These are phyloP conservation scores for Alcedo atthis DNA, from an alignment of 2,797 vertebrate species.

Conservation along the genomic window DNA sequence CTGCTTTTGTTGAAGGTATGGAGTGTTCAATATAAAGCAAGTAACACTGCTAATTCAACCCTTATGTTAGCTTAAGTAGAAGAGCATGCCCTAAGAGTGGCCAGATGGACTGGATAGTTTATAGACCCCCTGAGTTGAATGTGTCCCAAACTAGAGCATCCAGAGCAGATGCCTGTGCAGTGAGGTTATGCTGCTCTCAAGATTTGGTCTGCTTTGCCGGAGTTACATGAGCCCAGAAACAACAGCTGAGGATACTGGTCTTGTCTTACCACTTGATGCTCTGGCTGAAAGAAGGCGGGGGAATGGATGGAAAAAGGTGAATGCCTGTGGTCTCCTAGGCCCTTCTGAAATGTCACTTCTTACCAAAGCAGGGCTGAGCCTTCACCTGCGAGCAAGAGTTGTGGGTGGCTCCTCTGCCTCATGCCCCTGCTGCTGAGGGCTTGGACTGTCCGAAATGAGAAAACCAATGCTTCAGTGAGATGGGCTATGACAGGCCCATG, in stretches of 20 bases:
- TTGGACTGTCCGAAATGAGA: not conserved
- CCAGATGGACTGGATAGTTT: not conserved
- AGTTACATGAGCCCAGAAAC: not conserved
- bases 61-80: accelerated
- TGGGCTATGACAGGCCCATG: not conserved
- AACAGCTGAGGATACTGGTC: not conserved
- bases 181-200: not conserved
- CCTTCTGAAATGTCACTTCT: not conserved
- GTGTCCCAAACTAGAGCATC: not conserved
- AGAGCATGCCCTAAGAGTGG: accelerated
- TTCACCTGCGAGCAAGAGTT: accelerated
- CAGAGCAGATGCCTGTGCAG: not conserved
- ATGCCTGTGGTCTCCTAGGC: not conserved
- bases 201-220: not conserved
- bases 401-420: not conserved
- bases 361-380: not conserved
- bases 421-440: accelerated
- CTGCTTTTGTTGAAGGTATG: not conserved
- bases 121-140: not conserved
- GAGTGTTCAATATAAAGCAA: not conserved
- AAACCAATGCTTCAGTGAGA: accelerated
- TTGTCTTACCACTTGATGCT: not conserved
- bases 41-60: not conserved
- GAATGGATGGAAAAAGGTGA: not conserved
- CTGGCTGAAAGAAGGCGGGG: not conserved